Conservation (phyloP, 2,113 vertebrate species). For the Ornithorhynchus anatinus region DNA sequence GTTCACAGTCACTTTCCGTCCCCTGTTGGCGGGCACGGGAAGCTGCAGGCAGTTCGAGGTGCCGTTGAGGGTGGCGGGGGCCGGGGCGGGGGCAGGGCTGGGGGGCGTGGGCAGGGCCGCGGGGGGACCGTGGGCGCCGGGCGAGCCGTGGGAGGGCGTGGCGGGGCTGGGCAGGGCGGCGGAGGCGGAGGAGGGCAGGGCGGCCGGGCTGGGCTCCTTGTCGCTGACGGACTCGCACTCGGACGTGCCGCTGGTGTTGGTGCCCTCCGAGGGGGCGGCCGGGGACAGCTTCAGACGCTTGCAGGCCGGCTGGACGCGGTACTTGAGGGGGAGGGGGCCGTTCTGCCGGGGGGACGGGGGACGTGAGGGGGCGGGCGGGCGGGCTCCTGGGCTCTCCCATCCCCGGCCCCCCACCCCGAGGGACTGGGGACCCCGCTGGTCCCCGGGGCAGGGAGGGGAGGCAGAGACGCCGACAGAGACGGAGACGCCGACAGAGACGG, state of each 20-base stretch:
- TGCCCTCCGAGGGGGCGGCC: constrained; percentile 74
- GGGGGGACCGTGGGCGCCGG: constrained; percentile 71
- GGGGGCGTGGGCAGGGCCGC: constrained; percentile 62
- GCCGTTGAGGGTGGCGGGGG: constrained; percentile 60
- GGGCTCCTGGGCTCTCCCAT: background rate
- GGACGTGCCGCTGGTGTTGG: constrained; percentile 85
- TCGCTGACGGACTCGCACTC: constrained; percentile 91
- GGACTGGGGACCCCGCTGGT: background rate
- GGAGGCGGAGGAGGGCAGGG: constrained; percentile 72
- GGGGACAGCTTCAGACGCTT: constrained; percentile 78
- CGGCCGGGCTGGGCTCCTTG: constrained; percentile 85
- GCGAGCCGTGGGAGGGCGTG: constrained; percentile 72
- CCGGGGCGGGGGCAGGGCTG: constrained; percentile 25
- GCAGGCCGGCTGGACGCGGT: constrained; percentile 86
- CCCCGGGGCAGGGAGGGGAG: background rate
- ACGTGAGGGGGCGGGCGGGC: background rate
- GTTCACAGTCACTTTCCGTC: constrained; percentile 86
- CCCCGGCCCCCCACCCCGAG: background rate
- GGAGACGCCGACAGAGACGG: background rate
- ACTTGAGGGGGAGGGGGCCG: constrained; percentile 88
- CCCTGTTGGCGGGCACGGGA: constrained; percentile 67
- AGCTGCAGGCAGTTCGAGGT: constrained; percentile 78
- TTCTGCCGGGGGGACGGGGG: constrained; percentile 65
- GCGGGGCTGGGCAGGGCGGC: constrained; percentile 77
- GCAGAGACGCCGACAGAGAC: background rate